These are phyloP conservation scores for Quadriops clusia DNA, from an alignment of 2,888 invertebrate species.

Conservation along the genomic window DNA sequence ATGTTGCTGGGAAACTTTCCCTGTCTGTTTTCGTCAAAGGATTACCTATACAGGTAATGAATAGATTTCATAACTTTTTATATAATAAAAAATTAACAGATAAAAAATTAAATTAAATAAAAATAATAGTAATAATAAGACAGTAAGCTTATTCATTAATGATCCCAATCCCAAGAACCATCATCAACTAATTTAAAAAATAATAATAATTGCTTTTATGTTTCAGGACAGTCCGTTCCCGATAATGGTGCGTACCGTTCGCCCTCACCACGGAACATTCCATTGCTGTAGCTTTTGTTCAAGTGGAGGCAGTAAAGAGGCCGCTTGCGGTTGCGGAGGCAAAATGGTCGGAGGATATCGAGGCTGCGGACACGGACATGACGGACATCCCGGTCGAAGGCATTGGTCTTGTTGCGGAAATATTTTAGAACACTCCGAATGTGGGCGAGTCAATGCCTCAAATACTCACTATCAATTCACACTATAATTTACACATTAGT, in stretches of 20 bases:
- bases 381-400: constrained; percentile 63
- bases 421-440: constrained; percentile 49
- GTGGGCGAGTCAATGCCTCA: constrained; percentile 40
- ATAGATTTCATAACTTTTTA: too few relatives aligned
- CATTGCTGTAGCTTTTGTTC: constrained; percentile 78
- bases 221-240: constrained; percentile 57
- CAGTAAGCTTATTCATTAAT: too few relatives aligned
- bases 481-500: constrained; percentile 29
- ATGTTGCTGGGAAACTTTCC: constrained; percentile 49
- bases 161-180: too few relatives aligned
- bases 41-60: constrained; percentile 54
- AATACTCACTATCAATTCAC: constrained; percentile 46
- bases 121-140: too few relatives aligned
- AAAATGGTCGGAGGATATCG: constrained; percentile 61
- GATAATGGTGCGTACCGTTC: constrained; percentile 49
- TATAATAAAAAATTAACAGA: too few relatives aligned
- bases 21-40: constrained; percentile 51
- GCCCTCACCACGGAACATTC: constrained; percentile 58
- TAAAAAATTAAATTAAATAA: too few relatives aligned
- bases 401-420: constrained; percentile 78
- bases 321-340: constrained; percentile 59
- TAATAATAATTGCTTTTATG: too few relatives aligned
- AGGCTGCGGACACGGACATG: constrained; percentile 74
- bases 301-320: constrained; percentile 58
- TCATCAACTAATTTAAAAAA: too few relatives aligned